These are phyloP conservation scores for Ips nitidus DNA, from an alignment of 1,140 invertebrate genomes.

Conservation along the genomic window DNA sequence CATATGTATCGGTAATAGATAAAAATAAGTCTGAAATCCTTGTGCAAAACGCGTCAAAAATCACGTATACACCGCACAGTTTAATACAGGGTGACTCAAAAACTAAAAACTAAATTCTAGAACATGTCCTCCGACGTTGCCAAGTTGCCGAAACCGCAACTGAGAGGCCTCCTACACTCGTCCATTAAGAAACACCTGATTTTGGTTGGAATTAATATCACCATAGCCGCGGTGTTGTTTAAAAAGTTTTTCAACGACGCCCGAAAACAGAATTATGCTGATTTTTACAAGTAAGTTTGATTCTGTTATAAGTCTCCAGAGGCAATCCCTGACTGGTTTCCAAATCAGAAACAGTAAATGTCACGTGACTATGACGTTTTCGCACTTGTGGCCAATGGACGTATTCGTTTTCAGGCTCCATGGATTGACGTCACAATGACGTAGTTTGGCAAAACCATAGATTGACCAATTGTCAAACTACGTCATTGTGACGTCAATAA, in stretches of 20 bases:
- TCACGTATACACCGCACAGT: no score
- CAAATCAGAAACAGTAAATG: background rate
- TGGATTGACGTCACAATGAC: no score
- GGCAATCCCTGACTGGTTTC: no score
- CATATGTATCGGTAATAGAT: no score
- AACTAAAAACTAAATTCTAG: background rate
- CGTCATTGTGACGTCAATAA: no score
- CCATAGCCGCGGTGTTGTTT: slow-evolving; percentile 52
- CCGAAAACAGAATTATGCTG: slow-evolving; percentile 63
- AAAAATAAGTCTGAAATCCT: no score
- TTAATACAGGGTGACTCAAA: no score
- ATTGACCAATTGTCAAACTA: no score
- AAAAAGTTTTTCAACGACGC: slow-evolving; percentile 57
- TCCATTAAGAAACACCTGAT: slow-evolving; percentile 60
- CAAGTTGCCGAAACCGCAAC: slow-evolving; percentile 52
- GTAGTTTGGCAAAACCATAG: no score
- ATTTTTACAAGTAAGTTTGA: slow-evolving; percentile 64
- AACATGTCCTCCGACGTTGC: slow-evolving; percentile 17
- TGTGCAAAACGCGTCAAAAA: no score
- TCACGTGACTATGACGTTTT: background rate
- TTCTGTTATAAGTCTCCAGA: background rate
- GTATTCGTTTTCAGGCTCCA: no score
- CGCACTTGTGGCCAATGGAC: no score
- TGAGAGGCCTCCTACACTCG: slow-evolving; percentile 61
- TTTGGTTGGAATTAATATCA: slow-evolving; percentile 51